Evolutionary conservation across 2,113 vertebrate species (phyloP), one percentile per base, ranked within the genome.

Genomic region (Apus apus): DNA sequence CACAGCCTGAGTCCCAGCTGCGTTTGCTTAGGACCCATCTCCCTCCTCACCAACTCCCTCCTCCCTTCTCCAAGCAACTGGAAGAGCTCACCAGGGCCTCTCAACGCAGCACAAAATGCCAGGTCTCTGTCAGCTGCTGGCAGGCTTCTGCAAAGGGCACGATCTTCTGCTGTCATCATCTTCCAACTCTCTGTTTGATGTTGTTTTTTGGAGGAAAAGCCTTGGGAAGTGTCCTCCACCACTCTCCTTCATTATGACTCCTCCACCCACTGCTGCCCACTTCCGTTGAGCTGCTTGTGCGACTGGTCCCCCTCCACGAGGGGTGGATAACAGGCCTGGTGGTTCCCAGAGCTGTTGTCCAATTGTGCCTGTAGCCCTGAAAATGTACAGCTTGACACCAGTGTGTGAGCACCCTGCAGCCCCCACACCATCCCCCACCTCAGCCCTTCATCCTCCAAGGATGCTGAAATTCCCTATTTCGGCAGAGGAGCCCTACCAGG

Each of bases 361-460:
- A 2, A 2, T 26, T 23, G 53, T 48, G 21, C 54, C 80, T 60
- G 13, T n/a, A n/a, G 65, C 40, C 40, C 17, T 70, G 81, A 22
- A 54, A 80, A 50, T 1, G 1, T 65, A 13, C 16, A 2, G 1
- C 0, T 0, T 71, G 29, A 8, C 27, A 8, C 14, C 5, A 5
- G 51, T 26, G 46, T 5, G 25, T 7, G 46, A 54, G 60, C 48
- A 27, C 56, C 0, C 8, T 5, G 25, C 32, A 62, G 43, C 62
- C 25, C 38, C 48, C 50, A 2, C 8, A 1, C 46, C 43, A 6
- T 50, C 46, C 51, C 66, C 60, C 27, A 13, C 70, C 51, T 40
- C 65, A 25, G 5, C 64, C 29, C 36, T 0, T 0, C 34, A 6
- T 45, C 68, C 61, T 21, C 38, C 0, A 0, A 50, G 76, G 67